phyloP scores from a whole-genome alignment of 2,113 vertebrate genomes.

The Lepus timidus region DNA sequence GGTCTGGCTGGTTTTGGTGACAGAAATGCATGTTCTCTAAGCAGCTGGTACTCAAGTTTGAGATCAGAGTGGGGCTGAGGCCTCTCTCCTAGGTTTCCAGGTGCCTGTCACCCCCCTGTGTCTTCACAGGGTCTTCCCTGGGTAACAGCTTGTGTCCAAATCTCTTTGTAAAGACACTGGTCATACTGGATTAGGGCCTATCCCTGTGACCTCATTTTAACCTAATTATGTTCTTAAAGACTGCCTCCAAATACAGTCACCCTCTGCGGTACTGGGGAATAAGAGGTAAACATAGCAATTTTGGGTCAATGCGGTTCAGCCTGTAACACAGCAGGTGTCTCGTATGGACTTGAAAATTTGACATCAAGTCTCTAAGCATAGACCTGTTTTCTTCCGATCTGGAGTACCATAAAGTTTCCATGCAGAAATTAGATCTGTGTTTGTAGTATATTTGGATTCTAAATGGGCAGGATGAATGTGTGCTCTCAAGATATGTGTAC shows the following conservation, averaged over 20 bases:
- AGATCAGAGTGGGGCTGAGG: background rate
- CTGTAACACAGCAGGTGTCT: background rate
- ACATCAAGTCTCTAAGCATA: background rate
- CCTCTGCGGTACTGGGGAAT: background rate
- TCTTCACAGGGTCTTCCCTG: background rate
- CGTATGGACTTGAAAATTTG: background rate
- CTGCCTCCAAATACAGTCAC: background rate
- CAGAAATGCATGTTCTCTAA: background rate
- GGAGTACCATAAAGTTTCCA: background rate
- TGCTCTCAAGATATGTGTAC: background rate
- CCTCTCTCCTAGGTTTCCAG: background rate
- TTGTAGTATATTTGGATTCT: background rate
- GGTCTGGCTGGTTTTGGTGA: background rate
- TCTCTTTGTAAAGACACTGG: background rate
- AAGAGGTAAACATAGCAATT: background rate
- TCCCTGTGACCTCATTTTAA: background rate
- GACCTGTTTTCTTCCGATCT: background rate
- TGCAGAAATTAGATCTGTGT: background rate
- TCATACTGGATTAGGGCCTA: background rate
- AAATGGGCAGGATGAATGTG: background rate
- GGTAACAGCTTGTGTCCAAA: background rate
- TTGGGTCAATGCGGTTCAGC: background rate
- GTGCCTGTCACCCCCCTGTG: background rate
- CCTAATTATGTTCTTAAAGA: background rate
- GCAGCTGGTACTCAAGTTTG: background rate